These are phyloP conservation scores for Agrotis puta DNA, from an alignment of 2,888 invertebrate genomes.

Conservation along the genomic window DNA sequence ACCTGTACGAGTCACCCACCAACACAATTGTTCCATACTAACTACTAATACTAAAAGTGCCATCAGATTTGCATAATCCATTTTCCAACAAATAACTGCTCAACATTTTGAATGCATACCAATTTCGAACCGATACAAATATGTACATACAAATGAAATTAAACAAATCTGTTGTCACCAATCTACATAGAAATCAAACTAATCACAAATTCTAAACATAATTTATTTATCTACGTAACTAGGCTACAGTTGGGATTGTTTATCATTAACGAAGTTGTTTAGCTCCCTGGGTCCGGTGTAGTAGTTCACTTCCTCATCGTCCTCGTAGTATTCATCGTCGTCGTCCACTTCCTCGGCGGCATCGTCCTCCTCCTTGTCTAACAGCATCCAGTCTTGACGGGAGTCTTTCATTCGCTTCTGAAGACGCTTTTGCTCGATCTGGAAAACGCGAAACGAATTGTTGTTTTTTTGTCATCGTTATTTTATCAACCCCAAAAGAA, in stretches of 20 bases:
- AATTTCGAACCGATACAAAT: too few species aligned
- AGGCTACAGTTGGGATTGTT: constrained; percentile 31
- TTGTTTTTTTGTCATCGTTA: too few species aligned
- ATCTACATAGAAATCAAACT: constrained; percentile 44
- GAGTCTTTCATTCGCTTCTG: constrained; percentile 74
- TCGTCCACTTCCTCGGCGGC: constrained; percentile 57
- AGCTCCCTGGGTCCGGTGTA: constrained; percentile 69
- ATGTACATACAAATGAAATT: too few species aligned
- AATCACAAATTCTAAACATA: constrained; percentile 37
- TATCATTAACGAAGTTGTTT: constrained; percentile 7
- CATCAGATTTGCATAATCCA: background rate
- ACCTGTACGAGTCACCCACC: background rate
- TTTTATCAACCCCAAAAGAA: too few species aligned
- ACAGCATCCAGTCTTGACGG: constrained; percentile 66
- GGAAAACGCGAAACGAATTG: constrained; percentile 48
- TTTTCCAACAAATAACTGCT: too few species aligned
- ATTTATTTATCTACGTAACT: constrained; percentile 50
- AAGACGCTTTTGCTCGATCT: constrained; percentile 84
- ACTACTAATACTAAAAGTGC: constrained; percentile 6
- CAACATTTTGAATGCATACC: too few species aligned
- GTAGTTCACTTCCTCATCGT: constrained; percentile 52
- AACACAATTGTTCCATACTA: constrained; percentile 7
- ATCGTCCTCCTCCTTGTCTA: constrained; percentile 23
- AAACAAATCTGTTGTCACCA: background rate
- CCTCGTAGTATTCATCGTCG: constrained; percentile 72